Percentiles rank a stretch among this genome's conserved stretches.
phyloP scores from a whole-genome alignment of 2,888 invertebrate species.

The Drosophila subsilvestris region DNA sequence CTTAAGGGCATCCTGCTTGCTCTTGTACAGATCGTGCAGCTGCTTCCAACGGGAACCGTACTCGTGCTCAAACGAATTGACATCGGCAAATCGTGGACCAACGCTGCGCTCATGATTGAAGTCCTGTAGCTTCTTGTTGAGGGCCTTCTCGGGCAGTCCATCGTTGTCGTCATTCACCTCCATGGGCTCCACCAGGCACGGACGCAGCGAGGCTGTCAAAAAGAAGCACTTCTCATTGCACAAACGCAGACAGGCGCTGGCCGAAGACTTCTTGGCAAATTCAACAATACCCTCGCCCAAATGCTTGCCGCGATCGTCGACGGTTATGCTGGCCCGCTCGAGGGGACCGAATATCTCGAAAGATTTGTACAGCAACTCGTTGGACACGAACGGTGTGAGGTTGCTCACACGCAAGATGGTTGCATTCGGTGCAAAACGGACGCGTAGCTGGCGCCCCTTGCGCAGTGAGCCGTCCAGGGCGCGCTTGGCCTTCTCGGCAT shows the following conservation, averaged over 20 bases:
- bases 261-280: constrained; percentile 96
- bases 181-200: constrained; percentile 95
- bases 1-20: constrained; percentile 94
- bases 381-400: constrained; percentile 95
- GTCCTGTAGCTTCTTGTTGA: constrained; percentile 92
- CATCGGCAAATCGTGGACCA: constrained; percentile 95
- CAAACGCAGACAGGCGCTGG: constrained; percentile 93
- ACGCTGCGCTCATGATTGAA: constrained; percentile 91
- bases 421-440: constrained; percentile 97
- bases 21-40: constrained; percentile 94
- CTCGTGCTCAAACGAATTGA: constrained; percentile 96
- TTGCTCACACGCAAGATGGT: constrained; percentile 97
- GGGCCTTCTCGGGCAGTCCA: constrained; percentile 92
- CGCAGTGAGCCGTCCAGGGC: constrained; percentile 95
- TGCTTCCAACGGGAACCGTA: constrained; percentile 99
- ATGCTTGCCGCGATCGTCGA: constrained; percentile 98
- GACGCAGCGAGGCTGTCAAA: constrained; percentile 94
- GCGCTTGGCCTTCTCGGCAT: constrained; percentile 97
- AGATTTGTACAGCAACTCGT: constrained; percentile 95
- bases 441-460: constrained; percentile 93
- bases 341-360: constrained; percentile 96
- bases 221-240: constrained; percentile 97
- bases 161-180: constrained; percentile 97
- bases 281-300: constrained; percentile 98
- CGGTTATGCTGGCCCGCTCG: constrained; percentile 96